These are phyloP conservation scores for Siniperca undulata DNA, from an alignment of 2,797 vertebrate species.

Conservation along the genomic window DNA sequence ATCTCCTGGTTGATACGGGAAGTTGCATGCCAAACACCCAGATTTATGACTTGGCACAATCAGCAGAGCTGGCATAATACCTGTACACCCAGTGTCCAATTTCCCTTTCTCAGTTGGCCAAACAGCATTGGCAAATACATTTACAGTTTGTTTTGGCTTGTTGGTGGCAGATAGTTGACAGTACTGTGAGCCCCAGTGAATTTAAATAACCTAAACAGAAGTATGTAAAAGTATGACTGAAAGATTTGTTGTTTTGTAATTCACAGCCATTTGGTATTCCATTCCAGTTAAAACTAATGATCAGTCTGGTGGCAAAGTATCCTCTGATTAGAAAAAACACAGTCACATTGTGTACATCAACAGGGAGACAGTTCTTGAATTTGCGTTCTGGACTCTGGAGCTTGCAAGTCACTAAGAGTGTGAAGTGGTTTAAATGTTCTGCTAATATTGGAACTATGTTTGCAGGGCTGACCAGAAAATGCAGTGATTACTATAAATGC, in stretches of 20 bases:
- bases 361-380: neutral
- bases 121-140: constrained; percentile 43
- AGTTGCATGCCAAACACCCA: constrained; percentile 61
- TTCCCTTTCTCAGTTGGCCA: constrained; percentile 45
- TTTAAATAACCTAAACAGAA: constrained; percentile 14
- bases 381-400: neutral
- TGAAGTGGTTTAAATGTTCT: neutral
- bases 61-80: constrained; percentile 50
- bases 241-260: neutral
- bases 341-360: neutral
- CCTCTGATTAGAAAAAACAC: neutral
- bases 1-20: constrained; percentile 50
- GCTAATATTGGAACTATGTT: neutral
- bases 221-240: neutral
- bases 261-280: neutral
- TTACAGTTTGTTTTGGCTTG: constrained; percentile 45
- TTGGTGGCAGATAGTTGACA: constrained; percentile 13
- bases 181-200: constrained; percentile 12
- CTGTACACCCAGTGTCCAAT: constrained; percentile 49
- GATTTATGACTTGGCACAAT: constrained; percentile 71
- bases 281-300: neutral
- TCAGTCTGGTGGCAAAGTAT: neutral
- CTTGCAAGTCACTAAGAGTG: neutral
- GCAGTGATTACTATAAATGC: neutral
- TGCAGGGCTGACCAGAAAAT: neutral